Conservation (phyloP, 2,888 invertebrate genomes). For the Ischnus inquisitorius region DNA sequence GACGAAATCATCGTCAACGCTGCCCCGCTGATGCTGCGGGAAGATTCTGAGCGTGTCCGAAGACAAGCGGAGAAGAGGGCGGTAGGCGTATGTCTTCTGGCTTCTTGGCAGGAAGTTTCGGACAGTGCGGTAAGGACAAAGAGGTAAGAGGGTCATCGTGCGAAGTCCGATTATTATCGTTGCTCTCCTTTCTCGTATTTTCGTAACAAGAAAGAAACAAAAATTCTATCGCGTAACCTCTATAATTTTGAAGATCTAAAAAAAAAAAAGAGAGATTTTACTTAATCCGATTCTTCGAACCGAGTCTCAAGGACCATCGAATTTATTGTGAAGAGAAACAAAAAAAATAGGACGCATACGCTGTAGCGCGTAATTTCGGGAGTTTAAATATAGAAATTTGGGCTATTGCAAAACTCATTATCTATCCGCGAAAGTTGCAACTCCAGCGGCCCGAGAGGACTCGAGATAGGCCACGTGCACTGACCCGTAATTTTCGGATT, state of each 20-base stretch:
- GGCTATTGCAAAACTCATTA: background rate
- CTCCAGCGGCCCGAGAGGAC: slow-evolving; percentile 10
- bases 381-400: background rate
- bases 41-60: slow-evolving; percentile 42
- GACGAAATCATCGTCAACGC: slow-evolving; percentile 77
- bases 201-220: background rate
- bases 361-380: background rate
- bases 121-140: slow-evolving; percentile 59
- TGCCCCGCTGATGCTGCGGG: slow-evolving; percentile 53
- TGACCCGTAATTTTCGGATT: background rate
- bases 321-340: background rate
- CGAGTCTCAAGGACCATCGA: background rate
- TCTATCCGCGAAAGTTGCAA: background rate
- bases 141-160: slow-evolving; percentile 76
- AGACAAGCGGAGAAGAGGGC: slow-evolving; percentile 75
- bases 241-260: background rate
- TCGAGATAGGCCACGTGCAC: background rate
- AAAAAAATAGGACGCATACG: background rate
- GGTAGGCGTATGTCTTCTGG: slow-evolving; percentile 74
- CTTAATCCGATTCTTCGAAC: background rate
- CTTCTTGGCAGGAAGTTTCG: slow-evolving; percentile 76
- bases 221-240: background rate
- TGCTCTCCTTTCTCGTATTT: slow-evolving; percentile 6
- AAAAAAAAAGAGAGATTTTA: background rate
- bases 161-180: slow-evolving; percentile 43